Conservation (phyloP, 1,140 invertebrate genomes). For the Phenacoccus solenopsis region DNA sequence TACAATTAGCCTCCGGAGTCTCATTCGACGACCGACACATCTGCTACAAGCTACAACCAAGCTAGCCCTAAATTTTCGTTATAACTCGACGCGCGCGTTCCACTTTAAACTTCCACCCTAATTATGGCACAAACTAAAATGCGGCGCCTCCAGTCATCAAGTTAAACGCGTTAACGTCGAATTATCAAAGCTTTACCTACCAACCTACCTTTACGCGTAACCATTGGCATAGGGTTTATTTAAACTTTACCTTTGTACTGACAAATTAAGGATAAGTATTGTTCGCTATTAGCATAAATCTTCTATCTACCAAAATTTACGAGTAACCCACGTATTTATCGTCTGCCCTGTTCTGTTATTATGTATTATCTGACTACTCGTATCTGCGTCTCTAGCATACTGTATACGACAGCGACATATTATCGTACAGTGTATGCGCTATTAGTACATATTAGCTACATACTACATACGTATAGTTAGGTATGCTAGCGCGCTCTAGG, state of each 20-base stretch:
- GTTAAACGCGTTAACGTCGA: slow-evolving; percentile 13
- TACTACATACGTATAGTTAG: no score
- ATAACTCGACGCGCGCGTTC: neutral
- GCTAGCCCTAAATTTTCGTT: neutral
- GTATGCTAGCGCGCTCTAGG: no score
- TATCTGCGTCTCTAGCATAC: no score
- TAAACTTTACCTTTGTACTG: slow-evolving; percentile 8
- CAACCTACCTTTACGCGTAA: neutral
- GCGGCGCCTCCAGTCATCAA: slow-evolving; percentile 9
- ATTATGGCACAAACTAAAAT: neutral
- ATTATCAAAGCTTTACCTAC: slow-evolving; percentile 13
- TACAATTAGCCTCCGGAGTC: slow-evolving; percentile 10
- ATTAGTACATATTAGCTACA: no score
- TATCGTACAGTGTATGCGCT: no score
- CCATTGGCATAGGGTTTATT: neutral
- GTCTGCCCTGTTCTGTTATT: no score
- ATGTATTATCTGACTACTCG: no score
- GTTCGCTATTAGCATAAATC: neutral
- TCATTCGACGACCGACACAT: slow-evolving; percentile 10
- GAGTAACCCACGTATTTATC: no score
- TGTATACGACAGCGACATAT: no score
- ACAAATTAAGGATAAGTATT: neutral
- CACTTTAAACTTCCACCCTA: neutral
- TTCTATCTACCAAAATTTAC: neutral
- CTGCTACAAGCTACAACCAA: neutral